Percentiles rank a stretch among this genome's conserved stretches.
Evolutionary conservation across 2,888 invertebrate species (phyloP).

Genomic region (Callimorpha dominula): DNA sequence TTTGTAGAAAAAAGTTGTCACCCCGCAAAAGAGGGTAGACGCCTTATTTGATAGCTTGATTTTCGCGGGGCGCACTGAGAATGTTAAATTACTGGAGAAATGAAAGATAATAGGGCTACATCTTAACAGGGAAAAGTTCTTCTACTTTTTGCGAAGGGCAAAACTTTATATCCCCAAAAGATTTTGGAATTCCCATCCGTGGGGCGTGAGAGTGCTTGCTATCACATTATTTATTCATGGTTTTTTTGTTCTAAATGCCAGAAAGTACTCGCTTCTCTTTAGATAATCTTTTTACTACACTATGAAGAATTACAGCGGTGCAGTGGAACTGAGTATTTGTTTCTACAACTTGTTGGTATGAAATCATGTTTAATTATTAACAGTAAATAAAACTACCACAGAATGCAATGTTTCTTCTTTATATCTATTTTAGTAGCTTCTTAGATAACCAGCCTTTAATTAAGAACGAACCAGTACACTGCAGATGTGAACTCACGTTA

Average conservation of each 20-base stretch:
- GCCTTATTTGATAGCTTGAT: constrained; percentile 84
- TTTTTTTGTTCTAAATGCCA: constrained; percentile 63
- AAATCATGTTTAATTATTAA: background rate
- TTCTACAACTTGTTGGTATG: background rate
- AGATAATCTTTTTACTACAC: constrained; percentile 50
- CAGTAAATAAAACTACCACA: background rate
- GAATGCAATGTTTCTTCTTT: too few species aligned
- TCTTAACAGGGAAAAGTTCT: constrained; percentile 75
- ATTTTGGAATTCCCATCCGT: constrained; percentile 76
- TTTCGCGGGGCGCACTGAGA: constrained; percentile 78
- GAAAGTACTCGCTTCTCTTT: constrained; percentile 57
- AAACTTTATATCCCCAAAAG: constrained; percentile 80
- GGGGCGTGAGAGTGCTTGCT: constrained; percentile 62
- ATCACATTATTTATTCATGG: constrained; percentile 83
- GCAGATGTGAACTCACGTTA: too few species aligned
- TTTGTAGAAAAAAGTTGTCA: constrained; percentile 82
- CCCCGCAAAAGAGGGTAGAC: constrained; percentile 75
- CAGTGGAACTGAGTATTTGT: constrained; percentile 21
- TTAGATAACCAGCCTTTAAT: too few species aligned
- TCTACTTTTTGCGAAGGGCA: constrained; percentile 64
- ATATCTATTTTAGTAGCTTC: too few species aligned
- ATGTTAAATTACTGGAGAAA: constrained; percentile 86
- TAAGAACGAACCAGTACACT: too few species aligned
- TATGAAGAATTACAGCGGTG: constrained; percentile 51
- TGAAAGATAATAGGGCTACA: constrained; percentile 85